phyloP scores from a whole-genome alignment of 2,113 vertebrate species.

The Zosterops pallidus region DNA sequence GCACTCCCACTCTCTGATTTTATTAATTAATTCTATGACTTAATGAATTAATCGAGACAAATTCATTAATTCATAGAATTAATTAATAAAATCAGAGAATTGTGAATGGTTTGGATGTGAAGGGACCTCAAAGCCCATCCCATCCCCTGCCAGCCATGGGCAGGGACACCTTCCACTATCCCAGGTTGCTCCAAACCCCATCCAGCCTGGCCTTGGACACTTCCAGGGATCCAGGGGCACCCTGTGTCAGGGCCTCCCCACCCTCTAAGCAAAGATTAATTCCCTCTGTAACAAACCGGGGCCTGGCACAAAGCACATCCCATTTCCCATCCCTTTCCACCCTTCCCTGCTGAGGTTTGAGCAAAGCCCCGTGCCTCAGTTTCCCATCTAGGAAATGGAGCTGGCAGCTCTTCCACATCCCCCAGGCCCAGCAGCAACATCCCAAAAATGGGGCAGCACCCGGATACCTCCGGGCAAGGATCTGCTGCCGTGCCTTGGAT shows the following conservation, averaged over 20 bases:
- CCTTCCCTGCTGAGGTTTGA: background rate
- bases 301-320: background rate
- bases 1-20: background rate
- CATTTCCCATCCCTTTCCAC: background rate
- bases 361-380: background rate
- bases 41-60: background rate
- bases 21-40: background rate
- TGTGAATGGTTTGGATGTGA: background rate
- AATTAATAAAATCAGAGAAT: background rate
- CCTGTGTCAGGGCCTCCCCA: background rate
- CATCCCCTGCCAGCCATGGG: too few species aligned
- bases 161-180: background rate
- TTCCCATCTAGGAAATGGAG: background rate
- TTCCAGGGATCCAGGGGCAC: background rate
- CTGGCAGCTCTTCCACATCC: background rate
- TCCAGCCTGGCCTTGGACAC: background rate
- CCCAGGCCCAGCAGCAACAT: background rate
- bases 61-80: background rate
- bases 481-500: accelerated
- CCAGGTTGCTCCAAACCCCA: accelerated
- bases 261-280: background rate
- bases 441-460: background rate
- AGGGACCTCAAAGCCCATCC: background rate
- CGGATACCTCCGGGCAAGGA: accelerated
- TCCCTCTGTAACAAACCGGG: background rate